Evolutionary conservation across 2,888 invertebrate genomes (phyloP).

Genomic region (Campoplex nolae): DNA sequence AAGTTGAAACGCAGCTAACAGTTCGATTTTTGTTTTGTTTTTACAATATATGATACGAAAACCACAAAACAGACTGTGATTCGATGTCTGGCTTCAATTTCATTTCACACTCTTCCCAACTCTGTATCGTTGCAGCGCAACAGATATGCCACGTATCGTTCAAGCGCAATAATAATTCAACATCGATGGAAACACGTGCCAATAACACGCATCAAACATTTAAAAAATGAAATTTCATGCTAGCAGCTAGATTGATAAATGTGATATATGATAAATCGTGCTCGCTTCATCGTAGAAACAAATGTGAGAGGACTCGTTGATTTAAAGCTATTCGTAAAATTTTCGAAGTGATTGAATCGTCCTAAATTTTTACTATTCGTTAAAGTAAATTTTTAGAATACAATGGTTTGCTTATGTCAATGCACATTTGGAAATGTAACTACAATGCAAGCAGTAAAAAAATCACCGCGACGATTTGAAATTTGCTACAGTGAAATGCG

Average conservation of each 20-base stretch:
- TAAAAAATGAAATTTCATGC: slow-evolving; percentile 32
- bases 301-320: not conserved
- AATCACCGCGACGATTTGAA: too few relatives aligned
- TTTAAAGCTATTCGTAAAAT: too few relatives aligned
- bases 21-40: not conserved
- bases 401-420: too few relatives aligned
- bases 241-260: slow-evolving; percentile 20
- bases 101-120: not conserved
- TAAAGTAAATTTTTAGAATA: too few relatives aligned
- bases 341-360: too few relatives aligned
- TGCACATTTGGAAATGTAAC: too few relatives aligned
- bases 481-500: too few relatives aligned
- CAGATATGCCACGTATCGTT: slow-evolving; percentile 11
- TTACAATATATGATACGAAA: not conserved
- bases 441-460: too few relatives aligned
- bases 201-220: slow-evolving; percentile 29
- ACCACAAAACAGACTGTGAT: not conserved
- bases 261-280: not conserved
- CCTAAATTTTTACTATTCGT: too few relatives aligned
- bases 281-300: not conserved
- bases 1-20: not conserved
- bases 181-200: slow-evolving; percentile 39
- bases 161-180: slow-evolving; percentile 43
- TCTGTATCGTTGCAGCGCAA: not conserved
- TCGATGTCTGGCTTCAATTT: not conserved